Conservation (phyloP, 2,113 vertebrate genomes). For the Ginglymostoma cirratum region DNA sequence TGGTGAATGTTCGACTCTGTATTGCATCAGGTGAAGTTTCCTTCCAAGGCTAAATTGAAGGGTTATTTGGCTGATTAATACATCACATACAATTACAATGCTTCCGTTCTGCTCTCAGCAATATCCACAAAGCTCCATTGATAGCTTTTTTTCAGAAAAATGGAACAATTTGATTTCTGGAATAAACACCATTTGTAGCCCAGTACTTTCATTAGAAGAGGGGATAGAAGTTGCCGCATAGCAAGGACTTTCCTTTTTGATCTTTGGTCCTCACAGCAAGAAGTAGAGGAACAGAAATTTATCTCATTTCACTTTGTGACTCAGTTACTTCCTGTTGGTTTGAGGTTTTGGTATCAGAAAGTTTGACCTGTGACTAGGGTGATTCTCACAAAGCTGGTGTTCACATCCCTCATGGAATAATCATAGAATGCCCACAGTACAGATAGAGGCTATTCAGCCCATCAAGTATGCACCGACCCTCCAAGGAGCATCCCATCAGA, state of each 20-base stretch:
- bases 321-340: not conserved
- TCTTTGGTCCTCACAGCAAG: not conserved
- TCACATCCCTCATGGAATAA: too few species aligned
- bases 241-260: not conserved
- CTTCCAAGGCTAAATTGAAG: not conserved
- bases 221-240: not conserved
- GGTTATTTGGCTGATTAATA: not conserved
- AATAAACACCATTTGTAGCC: not conserved
- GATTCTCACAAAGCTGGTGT: not conserved
- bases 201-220: not conserved
- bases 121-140: not conserved
- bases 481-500: too few species aligned
- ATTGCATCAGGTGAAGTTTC: too few species aligned
- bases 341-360: not conserved
- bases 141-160: not conserved
- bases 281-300: not conserved
- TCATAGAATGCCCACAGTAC: too few species aligned
- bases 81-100: not conserved
- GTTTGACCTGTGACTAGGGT: not conserved
- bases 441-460: too few species aligned
- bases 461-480: too few species aligned
- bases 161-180: not conserved
- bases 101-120: not conserved
- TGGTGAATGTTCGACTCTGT: not conserved
- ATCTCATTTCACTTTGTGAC: not conserved